Evolutionary conservation across 1,140 invertebrate genomes (phyloP).

Genomic region (Ganaspis sp.): DNA sequence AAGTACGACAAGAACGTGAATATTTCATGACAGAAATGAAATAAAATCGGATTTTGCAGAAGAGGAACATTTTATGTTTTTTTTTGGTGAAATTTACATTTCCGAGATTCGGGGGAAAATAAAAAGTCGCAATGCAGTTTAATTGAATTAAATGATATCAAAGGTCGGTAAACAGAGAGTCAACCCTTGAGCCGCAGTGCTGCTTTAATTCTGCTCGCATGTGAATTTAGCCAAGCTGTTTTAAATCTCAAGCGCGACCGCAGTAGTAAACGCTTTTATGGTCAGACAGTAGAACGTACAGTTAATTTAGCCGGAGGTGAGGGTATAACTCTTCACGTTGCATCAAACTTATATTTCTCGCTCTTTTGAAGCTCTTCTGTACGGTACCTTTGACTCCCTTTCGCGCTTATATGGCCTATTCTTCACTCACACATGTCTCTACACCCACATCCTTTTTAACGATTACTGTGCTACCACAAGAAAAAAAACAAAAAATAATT

Average conservation of each 20-base stretch:
- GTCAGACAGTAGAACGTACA: constrained; percentile 24
- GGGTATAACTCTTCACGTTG: constrained; percentile 9
- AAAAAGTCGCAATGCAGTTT: background rate
- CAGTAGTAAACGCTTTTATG: constrained; percentile 30
- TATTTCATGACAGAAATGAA: no score
- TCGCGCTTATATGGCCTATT: constrained; percentile 7
- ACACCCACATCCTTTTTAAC: constrained; percentile 23
- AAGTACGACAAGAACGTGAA: no score
- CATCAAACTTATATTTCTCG: constrained; percentile 21
- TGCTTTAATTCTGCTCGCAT: background rate
- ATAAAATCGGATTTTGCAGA: no score
- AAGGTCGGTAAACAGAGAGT: constrained; percentile 29
- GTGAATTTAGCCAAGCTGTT: constrained; percentile 16
- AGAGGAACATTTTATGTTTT: no score
- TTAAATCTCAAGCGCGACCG: constrained; percentile 25
- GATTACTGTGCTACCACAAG: constrained; percentile 23
- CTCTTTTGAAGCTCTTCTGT: constrained; percentile 17
- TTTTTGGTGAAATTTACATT: no score
- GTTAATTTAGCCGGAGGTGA: constrained; percentile 15
- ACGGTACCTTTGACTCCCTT: constrained; percentile 20
- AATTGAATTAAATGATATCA: constrained; percentile 27
- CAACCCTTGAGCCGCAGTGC: background rate
- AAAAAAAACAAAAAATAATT: background rate
- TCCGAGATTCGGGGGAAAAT: no score
- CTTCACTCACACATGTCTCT: constrained; percentile 4